phyloP scores from a whole-genome alignment of 23 tunicate species.

The Phallusia fumigata region DNA sequence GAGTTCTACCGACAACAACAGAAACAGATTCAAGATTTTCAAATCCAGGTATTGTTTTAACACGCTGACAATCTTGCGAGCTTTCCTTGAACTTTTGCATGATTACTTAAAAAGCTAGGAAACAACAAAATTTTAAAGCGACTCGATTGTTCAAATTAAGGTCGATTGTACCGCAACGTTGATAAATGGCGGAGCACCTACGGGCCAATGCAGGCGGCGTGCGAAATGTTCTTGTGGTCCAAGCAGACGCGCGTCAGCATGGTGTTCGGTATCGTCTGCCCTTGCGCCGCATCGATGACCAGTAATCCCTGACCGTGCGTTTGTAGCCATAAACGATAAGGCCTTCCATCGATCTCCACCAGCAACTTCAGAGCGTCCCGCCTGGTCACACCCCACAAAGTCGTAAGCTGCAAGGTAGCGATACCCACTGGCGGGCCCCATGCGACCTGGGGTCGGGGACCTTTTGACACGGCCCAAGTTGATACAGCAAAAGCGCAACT shows the following conservation, averaged over 20 bases:
- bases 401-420: not conserved
- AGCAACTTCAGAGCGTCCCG: not conserved
- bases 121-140: too few relatives aligned
- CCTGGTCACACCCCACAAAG: not conserved
- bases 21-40: constrained; percentile 77
- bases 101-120: too few relatives aligned
- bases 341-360: not conserved
- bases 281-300: constrained; percentile 9
- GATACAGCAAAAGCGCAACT: constrained; percentile 9
- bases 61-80: not conserved
- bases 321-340: constrained; percentile 9
- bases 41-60: constrained; percentile 54
- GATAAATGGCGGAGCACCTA: not conserved
- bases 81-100: too few relatives aligned
- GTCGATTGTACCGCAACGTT: not conserved
- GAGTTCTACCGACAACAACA: constrained; percentile 90
- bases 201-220: not conserved
- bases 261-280: constrained; percentile 13
- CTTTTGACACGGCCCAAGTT: constrained; percentile 11
- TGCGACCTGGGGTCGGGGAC: not conserved
- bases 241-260: not conserved
- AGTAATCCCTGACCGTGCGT: constrained; percentile 11
- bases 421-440: constrained; percentile 7
- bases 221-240: not conserved
- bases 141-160: too few relatives aligned